phyloP scores from a whole-genome alignment of 2,797 vertebrate species.

The Zalophus californianus region DNA sequence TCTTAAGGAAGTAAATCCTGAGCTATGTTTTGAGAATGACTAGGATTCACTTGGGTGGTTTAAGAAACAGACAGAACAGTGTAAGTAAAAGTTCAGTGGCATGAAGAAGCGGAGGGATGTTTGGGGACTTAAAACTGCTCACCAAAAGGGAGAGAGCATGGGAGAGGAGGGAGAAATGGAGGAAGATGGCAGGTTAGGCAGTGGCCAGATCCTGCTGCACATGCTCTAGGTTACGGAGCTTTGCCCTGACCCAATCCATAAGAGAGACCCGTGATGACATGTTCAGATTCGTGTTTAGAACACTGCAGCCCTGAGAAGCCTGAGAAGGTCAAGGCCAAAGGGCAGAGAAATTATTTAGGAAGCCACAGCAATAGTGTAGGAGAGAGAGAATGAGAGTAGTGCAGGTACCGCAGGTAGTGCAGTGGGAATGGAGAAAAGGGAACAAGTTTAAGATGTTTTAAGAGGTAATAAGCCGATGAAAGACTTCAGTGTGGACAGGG shows the following conservation, averaged over 20 bases:
- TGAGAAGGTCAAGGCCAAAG: neutral
- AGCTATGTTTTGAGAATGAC: conserved; percentile 6
- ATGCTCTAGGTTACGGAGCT: neutral
- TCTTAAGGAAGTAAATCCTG: conserved; percentile 30
- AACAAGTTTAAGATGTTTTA: neutral
- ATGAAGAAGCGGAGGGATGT: neutral
- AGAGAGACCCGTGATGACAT: neutral
- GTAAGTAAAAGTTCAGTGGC: neutral
- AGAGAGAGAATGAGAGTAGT: neutral
- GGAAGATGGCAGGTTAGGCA: neutral
- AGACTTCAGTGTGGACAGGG: neutral
- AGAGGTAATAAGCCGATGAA: neutral
- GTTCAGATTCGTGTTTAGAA: neutral
- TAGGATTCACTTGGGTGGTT: neutral
- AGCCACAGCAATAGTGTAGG: neutral
- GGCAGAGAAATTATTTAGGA: conserved; percentile 19
- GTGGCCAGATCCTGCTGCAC: neutral
- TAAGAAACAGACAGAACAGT: neutral
- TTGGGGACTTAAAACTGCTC: neutral
- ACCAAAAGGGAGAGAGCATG: neutral
- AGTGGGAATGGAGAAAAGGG: neutral
- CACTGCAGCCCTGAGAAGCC: neutral
- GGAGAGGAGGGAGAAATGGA: neutral
- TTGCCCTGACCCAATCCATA: neutral
- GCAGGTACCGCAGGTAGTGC: neutral